Base-by-base conservation (phyloP, 2,113 vertebrate genomes). In the Gopherus flavomarginatus region DNA sequence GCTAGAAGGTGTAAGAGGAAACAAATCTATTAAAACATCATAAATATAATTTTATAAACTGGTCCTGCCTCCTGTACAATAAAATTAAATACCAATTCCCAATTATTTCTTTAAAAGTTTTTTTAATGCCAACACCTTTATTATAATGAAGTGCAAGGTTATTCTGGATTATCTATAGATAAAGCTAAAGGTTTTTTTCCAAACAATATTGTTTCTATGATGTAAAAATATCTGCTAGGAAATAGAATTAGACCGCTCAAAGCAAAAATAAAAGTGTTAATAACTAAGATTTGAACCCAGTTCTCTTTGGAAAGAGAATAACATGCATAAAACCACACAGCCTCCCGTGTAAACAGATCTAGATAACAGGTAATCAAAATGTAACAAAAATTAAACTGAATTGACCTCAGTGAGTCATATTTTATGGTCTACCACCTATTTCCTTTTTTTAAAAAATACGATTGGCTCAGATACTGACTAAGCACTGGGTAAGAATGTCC, bases 1-100 rank as follows among this genome's bases (percentile, higher is more conserved):
- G 79, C 3, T 1, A 26, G 53, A 86, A 2, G 62, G 92, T 95
- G 90, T 83, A 62, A 42, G 85, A 92, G 50, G 87, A 83, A 95
- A 90, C 42, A 96, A 92, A 96, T 35, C 50, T n/a, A 49, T 94
- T 79, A 52, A 59, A 92, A 90, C 8, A 89, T 42, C 24, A 24
- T 91, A 87, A 65, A 35, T 52, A n/a, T 87, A 42, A 79, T 56
- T 90, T 38, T 75, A 87, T 93, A 81, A 69, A 82, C 47, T 12
- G 57, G 57, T 69, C 75, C 4, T 35, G 57, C 47, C 54, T 8
- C 16, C 72, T 84, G 31, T 4, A 24, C 31, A 14, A 69, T 87
- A 75, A 89, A 91, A 92, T 89, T 85, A 54, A 91, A 83, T 47
- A 42, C 22, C 38, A 7, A 42, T 85, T 84, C 85, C 57, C 13